These are phyloP conservation scores for Oeneis ivallda DNA, from an alignment of 2,888 invertebrate species.

Conservation along the genomic window DNA sequence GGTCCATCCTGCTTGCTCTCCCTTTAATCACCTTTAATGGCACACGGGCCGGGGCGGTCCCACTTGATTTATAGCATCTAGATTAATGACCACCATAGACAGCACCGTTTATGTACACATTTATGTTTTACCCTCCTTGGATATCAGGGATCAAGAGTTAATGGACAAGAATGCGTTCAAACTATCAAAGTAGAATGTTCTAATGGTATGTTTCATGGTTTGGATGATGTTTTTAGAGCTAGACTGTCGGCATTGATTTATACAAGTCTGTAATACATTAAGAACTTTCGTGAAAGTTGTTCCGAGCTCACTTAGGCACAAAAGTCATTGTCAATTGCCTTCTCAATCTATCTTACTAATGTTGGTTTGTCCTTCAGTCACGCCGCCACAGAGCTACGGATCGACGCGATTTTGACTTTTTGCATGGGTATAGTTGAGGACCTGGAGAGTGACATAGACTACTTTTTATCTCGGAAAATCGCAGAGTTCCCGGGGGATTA, in stretches of 20 bases:
- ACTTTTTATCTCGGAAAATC: too few relatives aligned
- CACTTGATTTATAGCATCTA: constrained; percentile 59
- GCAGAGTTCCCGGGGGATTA: too few relatives aligned
- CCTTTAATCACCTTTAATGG: constrained; percentile 72
- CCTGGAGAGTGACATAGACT: too few relatives aligned
- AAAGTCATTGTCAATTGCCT: not conserved
- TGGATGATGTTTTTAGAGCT: constrained; percentile 16
- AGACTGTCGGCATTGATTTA: constrained; percentile 20
- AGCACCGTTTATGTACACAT: constrained; percentile 11
- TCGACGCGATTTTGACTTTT: too few relatives aligned
- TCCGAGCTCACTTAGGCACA: not conserved
- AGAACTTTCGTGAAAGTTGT: not conserved
- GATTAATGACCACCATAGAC: constrained; percentile 24
- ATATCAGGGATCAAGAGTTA: constrained; percentile 16
- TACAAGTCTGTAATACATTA: constrained; percentile 11
- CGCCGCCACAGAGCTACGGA: too few relatives aligned
- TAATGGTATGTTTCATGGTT: constrained; percentile 25
- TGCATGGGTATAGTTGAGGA: too few relatives aligned
- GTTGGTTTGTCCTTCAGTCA: too few relatives aligned
- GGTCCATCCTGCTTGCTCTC: constrained; percentile 70
- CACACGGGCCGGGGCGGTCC: constrained; percentile 56
- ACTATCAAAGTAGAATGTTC: constrained; percentile 23
- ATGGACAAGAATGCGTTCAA: constrained; percentile 14
- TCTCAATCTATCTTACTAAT: too few relatives aligned
- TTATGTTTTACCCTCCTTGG: not conserved